phyloP scores from a whole-genome alignment of 2,888 invertebrate genomes.

The Caenorhabditis angaria region DNA sequence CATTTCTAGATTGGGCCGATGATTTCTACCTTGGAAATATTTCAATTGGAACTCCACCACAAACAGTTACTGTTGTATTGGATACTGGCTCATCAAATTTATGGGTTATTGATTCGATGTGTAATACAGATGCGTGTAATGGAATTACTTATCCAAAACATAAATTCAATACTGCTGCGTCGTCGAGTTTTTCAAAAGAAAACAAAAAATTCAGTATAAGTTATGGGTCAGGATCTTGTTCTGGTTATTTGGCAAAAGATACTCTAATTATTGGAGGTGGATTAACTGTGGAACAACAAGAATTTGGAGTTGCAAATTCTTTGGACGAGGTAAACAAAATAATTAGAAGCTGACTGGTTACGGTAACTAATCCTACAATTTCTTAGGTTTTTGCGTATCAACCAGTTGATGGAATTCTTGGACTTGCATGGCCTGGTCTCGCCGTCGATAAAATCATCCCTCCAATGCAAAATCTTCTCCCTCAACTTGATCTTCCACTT shows the following conservation, averaged over 20 bases:
- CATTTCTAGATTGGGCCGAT: constrained; percentile 36
- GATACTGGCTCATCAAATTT: constrained; percentile 51
- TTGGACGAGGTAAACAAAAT: constrained; percentile 34
- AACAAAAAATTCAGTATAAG: constrained; percentile 45
- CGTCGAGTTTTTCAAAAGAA: constrained; percentile 46
- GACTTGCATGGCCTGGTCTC: constrained; percentile 74
- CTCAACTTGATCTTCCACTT: constrained; percentile 80
- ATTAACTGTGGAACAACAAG: constrained; percentile 47
- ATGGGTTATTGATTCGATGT: constrained; percentile 48
- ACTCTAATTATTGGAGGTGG: constrained; percentile 54
- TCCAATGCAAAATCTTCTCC: constrained; percentile 90
- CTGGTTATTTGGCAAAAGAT: constrained; percentile 53
- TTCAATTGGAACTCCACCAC: constrained; percentile 75
- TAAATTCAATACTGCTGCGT: constrained; percentile 51
- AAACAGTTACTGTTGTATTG: constrained; percentile 28
- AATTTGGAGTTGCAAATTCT: constrained; percentile 54
- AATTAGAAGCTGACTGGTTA: not conserved
- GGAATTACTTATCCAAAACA: constrained; percentile 49
- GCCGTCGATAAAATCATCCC: constrained; percentile 90
- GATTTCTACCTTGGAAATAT: constrained; percentile 75
- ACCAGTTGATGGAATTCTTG: constrained; percentile 62
- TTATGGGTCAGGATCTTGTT: constrained; percentile 59
- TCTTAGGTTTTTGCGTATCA: constrained; percentile 46
- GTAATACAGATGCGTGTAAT: constrained; percentile 44
- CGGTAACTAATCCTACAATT: not conserved